Evolutionary conservation across 2,888 invertebrate species (phyloP).

Genomic region (Oxycera nigricornis): DNA sequence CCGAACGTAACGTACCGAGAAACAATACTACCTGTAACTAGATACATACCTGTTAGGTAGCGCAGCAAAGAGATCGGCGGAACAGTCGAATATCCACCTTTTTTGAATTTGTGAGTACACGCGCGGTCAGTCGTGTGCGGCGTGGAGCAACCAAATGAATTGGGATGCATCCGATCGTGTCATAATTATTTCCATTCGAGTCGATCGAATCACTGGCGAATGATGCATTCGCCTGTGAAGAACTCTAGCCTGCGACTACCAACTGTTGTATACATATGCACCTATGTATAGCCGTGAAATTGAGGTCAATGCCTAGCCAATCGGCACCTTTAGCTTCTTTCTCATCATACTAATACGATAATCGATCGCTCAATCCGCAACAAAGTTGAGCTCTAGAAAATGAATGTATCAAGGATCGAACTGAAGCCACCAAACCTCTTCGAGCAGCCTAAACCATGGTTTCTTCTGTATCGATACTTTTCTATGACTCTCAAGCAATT

Average conservation of each 20-base stretch:
- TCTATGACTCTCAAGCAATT: no score
- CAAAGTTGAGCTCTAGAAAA: not conserved
- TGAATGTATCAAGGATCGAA: no score
- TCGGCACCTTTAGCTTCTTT: not conserved
- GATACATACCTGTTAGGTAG: conserved; percentile 8
- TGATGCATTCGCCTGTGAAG: conserved; percentile 28
- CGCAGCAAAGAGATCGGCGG: conserved; percentile 41
- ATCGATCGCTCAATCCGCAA: not conserved
- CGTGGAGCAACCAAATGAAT: conserved; percentile 38
- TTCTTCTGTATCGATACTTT: no score
- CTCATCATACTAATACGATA: not conserved
- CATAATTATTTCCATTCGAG: conserved; percentile 35
- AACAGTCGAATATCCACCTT: conserved; percentile 49
- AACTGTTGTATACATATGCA: not conserved
- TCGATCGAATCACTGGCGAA: conserved; percentile 22
- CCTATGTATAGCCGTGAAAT: not conserved
- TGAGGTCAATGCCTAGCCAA: not conserved
- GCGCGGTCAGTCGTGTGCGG: conserved; percentile 40
- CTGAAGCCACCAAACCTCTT: no score
- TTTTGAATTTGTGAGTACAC: conserved; percentile 50
- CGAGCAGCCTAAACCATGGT: no score
- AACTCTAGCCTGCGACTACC: conserved; percentile 7
- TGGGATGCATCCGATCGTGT: conserved; percentile 39
- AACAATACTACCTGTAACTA: conserved; percentile 36
- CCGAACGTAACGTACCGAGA: conserved; percentile 36